phyloP scores from a whole-genome alignment of 2,888 invertebrate species.

The Masnerella sp. region DNA sequence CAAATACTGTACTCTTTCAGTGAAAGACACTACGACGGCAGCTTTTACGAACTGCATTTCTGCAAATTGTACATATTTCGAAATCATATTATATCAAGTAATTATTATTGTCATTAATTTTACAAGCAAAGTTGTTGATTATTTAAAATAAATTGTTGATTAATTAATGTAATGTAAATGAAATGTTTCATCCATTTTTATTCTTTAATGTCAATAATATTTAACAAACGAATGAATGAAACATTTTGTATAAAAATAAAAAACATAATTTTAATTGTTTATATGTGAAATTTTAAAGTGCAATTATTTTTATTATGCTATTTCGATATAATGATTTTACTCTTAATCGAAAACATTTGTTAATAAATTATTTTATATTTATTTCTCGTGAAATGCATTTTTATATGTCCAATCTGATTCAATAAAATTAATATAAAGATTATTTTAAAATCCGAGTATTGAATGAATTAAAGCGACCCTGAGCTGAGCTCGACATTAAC shows the following conservation, averaged over 20 bases:
- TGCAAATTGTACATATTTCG: slow-evolving; percentile 22
- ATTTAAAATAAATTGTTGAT: background rate
- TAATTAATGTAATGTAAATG: too few relatives aligned
- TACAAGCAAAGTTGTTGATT: background rate
- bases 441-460: background rate
- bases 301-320: background rate
- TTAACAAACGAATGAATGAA: too few relatives aligned
- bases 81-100: background rate
- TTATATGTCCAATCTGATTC: too few relatives aligned
- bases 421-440: background rate
- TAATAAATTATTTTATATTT: too few relatives aligned
- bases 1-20: slow-evolving; percentile 27
- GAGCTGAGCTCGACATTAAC: slow-evolving; percentile 12
- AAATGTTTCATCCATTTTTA: too few relatives aligned
- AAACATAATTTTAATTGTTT: too few relatives aligned
- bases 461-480: background rate
- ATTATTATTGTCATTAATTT: background rate
- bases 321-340: too few relatives aligned
- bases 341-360: too few relatives aligned
- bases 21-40: slow-evolving; percentile 32
- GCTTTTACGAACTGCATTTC: slow-evolving; percentile 45
- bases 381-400: too few relatives aligned
- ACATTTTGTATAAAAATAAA: background rate
- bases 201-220: too few relatives aligned
- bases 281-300: too few relatives aligned